A percentile compares a stretch with the other conserved stretches of the same genome.
phyloP scores from a whole-genome alignment of 1,140 invertebrate species.

The Ephestia elutella region DNA sequence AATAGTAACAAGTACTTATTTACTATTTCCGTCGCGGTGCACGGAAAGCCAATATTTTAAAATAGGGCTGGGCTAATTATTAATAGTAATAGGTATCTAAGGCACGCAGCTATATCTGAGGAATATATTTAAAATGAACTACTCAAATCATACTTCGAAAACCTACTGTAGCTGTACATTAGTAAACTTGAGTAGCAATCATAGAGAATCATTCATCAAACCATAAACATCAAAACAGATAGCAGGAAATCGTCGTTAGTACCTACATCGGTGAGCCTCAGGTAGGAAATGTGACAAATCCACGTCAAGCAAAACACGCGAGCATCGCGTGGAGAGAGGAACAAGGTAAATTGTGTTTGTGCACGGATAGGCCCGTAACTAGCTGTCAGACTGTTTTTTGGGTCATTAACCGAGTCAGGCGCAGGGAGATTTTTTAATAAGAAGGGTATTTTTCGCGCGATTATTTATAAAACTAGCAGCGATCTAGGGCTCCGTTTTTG shows the following conservation, averaged over 20 bases:
- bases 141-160: no score
- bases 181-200: background rate
- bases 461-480: no score
- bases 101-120: no score
- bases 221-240: background rate
- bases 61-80: no score
- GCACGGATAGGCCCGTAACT: constrained; percentile 2
- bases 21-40: no score
- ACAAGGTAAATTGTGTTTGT: constrained; percentile 4
- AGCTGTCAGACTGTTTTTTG: background rate
- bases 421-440: background rate
- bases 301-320: constrained; percentile 9
- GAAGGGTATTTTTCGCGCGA: no score
- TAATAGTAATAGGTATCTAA: no score
- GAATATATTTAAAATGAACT: no score
- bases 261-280: background rate
- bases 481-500: no score
- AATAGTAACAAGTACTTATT: no score
- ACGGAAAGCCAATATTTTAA: no score
- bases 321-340: background rate
- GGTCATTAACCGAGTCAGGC: background rate
- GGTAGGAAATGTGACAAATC: constrained; percentile 10
- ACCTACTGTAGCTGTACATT: no score
- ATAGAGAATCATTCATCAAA: background rate
- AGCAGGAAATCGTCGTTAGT: background rate